Evolutionary conservation across 2,888 invertebrate species (phyloP).

Genomic region (Chloroclystis v-ata): DNA sequence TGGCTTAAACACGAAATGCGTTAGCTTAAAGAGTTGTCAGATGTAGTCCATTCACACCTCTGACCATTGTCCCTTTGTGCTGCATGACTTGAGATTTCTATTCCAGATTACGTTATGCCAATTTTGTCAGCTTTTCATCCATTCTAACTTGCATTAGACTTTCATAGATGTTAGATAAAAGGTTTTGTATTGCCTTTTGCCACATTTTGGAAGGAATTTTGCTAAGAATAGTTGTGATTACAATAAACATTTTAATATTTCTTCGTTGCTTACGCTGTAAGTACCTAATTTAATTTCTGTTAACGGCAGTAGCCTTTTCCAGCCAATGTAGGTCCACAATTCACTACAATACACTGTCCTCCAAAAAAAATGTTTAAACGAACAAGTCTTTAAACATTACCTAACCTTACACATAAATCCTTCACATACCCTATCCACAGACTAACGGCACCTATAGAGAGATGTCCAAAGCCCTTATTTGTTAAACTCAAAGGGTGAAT

Average conservation of each 20-base stretch:
- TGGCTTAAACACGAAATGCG: conserved; percentile 2
- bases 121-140: conserved; percentile 25
- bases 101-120: conserved; percentile 28
- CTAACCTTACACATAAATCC: too few relatives aligned
- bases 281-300: too few relatives aligned
- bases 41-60: conserved; percentile 39
- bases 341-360: too few relatives aligned
- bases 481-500: conserved; percentile 11
- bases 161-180: conserved; percentile 26
- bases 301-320: too few relatives aligned
- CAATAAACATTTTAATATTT: background rate
- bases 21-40: conserved; percentile 12
- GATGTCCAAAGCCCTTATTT: conserved; percentile 5
- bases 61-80: conserved; percentile 32
- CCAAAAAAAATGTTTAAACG: too few relatives aligned
- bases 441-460: conserved; percentile 3
- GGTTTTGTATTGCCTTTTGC: conserved; percentile 21
- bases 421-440: background rate
- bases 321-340: too few relatives aligned
- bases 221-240: conserved; percentile 1
- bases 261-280: too few relatives aligned
- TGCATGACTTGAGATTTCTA: conserved; percentile 37
- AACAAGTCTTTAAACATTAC: too few relatives aligned
- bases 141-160: conserved; percentile 13
- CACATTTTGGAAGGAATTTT: conserved; percentile 17